Evolutionary conservation across 1,140 invertebrate genomes (phyloP).

Genomic region (Diorhabda elongata): DNA sequence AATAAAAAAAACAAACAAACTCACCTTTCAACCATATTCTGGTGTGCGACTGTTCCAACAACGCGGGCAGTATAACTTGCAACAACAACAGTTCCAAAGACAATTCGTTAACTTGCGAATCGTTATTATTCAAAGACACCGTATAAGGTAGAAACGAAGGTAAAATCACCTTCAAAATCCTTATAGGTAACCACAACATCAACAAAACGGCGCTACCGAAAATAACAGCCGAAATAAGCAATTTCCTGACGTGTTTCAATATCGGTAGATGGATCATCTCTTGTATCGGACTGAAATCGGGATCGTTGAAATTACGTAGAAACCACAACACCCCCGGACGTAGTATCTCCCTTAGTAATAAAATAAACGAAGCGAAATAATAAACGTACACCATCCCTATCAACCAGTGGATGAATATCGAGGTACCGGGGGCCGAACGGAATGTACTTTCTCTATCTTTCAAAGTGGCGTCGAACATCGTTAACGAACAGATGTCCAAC

Average conservation of each 20-base stretch:
- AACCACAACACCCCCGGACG: slow-evolving; percentile 97
- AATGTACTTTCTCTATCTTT: slow-evolving; percentile 86
- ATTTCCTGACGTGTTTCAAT: slow-evolving; percentile 79
- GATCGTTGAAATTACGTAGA: slow-evolving; percentile 94
- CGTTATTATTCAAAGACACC: slow-evolving; percentile 71
- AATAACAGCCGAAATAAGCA: slow-evolving; percentile 90
- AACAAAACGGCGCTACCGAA: slow-evolving; percentile 94
- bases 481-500: slow-evolving; percentile 95
- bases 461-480: slow-evolving; percentile 89
- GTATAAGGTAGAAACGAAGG: slow-evolving; percentile 93
- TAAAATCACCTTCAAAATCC: slow-evolving; percentile 76
- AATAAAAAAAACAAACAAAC: background rate
- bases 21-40: slow-evolving; percentile 81
- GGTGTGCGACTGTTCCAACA: slow-evolving; percentile 94
- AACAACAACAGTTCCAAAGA: slow-evolving; percentile 89
- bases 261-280: slow-evolving; percentile 99
- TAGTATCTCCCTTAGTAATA: slow-evolving; percentile 88
- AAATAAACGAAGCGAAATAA: slow-evolving; percentile 97
- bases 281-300: slow-evolving; percentile 98
- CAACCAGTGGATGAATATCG: slow-evolving; percentile 98
- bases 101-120: slow-evolving; percentile 81
- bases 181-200: slow-evolving; percentile 93
- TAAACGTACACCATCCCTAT: slow-evolving; percentile 99
- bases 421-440: slow-evolving; percentile 84
- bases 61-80: slow-evolving; percentile 93